A percentile compares a stretch with the other conserved stretches of the same genome.
phyloP scores from a whole-genome alignment of 2,113 vertebrate genomes.

The Hypocryptadius cinnamomeus region DNA sequence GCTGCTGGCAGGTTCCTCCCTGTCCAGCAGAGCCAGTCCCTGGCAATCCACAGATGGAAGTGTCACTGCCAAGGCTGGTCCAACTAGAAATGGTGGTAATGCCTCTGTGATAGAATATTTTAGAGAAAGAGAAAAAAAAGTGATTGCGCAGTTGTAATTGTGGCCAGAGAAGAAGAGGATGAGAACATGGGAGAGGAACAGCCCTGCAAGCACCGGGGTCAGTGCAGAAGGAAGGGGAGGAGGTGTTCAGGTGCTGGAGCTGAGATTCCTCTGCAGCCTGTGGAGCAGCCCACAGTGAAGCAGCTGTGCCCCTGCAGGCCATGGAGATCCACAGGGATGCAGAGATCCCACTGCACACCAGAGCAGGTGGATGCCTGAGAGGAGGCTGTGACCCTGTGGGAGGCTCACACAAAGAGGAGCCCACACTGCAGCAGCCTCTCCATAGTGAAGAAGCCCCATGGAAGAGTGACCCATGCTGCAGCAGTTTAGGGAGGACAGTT shows the following conservation, averaged over 20 bases:
- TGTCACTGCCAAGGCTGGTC: not conserved
- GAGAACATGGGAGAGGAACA: not conserved
- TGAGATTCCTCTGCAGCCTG: not conserved
- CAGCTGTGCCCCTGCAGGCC: not conserved
- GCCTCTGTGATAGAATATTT: not conserved
- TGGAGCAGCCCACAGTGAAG: not conserved
- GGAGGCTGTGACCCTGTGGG: not conserved
- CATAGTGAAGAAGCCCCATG: not conserved
- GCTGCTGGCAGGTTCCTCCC: not conserved
- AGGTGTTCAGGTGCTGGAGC: accelerated
- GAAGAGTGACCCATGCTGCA: not conserved
- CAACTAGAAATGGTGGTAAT: not conserved
- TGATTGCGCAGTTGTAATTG: not conserved
- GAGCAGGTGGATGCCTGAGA: not conserved
- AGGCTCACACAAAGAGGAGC: not conserved
- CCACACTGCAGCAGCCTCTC: not conserved
- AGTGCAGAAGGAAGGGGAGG: not conserved
- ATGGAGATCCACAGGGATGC: not conserved
- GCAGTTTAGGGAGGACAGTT: not conserved
- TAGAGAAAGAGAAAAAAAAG: not conserved
- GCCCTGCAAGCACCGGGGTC: not conserved
- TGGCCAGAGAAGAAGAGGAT: not conserved
- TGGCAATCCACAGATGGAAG: not conserved
- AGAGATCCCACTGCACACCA: not conserved
- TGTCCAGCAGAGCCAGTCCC: not conserved